phyloP scores from a whole-genome alignment of 2,888 invertebrate species.

The Zaprionus obscuricornis region DNA sequence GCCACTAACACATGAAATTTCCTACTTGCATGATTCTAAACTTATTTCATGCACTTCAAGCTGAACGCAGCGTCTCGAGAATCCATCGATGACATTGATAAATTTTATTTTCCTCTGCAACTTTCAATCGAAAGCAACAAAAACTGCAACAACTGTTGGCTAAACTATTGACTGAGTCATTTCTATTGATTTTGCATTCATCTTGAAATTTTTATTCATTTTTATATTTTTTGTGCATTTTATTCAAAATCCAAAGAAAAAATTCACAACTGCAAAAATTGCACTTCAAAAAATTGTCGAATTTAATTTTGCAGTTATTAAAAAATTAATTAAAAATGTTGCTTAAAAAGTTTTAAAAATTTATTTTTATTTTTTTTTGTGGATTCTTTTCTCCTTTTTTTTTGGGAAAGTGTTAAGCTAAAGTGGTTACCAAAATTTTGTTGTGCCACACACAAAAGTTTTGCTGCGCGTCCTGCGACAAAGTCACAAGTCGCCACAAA shows the following conservation, averaged over 20 bases:
- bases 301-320: conserved; percentile 66
- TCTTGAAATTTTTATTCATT: not conserved
- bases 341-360: not conserved
- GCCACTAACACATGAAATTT: conserved; percentile 40
- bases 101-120: conserved; percentile 61
- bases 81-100: conserved; percentile 58
- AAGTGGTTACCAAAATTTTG: conserved; percentile 59
- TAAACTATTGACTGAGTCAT: not conserved
- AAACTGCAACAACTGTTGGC: conserved; percentile 12
- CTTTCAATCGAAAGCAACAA: conserved; percentile 19
- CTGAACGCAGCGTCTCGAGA: conserved; percentile 14
- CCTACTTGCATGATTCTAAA: conserved; percentile 59
- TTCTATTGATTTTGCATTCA: not conserved
- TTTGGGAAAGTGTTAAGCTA: conserved; percentile 46
- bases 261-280: too few relatives aligned
- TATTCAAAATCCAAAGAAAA: too few relatives aligned
- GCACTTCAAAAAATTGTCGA: too few relatives aligned
- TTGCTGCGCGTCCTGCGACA: conserved; percentile 17
- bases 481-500: conserved; percentile 51
- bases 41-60: conserved; percentile 65
- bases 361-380: too few relatives aligned
- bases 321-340: conserved; percentile 55
- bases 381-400: too few relatives aligned
- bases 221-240: too few relatives aligned
- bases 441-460: conserved; percentile 21